Evolutionary conservation across 1,140 invertebrate species (phyloP).

Genomic region (Berghia stephanieae): DNA sequence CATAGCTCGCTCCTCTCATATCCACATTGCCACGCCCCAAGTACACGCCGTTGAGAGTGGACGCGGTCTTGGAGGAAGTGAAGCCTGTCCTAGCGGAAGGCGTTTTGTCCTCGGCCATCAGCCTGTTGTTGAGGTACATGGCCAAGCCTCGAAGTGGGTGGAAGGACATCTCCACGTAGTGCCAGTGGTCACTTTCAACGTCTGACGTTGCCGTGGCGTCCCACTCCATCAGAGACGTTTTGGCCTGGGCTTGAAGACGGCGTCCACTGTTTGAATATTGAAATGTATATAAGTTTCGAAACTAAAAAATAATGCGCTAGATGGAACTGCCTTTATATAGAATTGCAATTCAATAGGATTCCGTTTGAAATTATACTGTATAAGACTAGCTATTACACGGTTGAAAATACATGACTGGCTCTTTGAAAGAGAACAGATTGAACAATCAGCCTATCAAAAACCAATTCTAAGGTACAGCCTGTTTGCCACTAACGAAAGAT

Average conservation of each 20-base stretch:
- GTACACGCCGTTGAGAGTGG: conserved; percentile 39
- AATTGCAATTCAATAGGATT: too few relatives aligned
- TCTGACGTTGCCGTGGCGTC: conserved; percentile 38
- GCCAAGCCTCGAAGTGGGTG: conserved; percentile 54
- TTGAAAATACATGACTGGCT: too few relatives aligned
- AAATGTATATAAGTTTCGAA: neutral
- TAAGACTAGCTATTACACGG: too few relatives aligned
- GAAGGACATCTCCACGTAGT: conserved; percentile 62
- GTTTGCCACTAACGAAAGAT: too few relatives aligned
- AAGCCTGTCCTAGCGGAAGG: neutral
- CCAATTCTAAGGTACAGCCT: too few relatives aligned
- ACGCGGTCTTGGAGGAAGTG: neutral
- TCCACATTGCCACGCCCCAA: conserved; percentile 45
- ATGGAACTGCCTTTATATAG: too few relatives aligned
- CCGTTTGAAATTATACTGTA: too few relatives aligned
- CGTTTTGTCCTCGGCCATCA: conserved; percentile 37
- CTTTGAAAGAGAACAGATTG: too few relatives aligned
- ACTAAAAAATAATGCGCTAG: too few relatives aligned
- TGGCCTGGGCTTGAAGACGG: conserved; percentile 30
- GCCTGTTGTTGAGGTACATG: conserved; percentile 51
- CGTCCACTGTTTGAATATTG: neutral
- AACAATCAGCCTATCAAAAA: too few relatives aligned
- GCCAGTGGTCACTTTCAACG: conserved; percentile 50
- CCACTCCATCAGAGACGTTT: conserved; percentile 51
- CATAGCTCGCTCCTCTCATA: conserved; percentile 42